Percentiles rank a stretch among this genome's conserved stretches.
phyloP scores from a whole-genome alignment of 2,113 vertebrate species.

The Thymallus thymallus region DNA sequence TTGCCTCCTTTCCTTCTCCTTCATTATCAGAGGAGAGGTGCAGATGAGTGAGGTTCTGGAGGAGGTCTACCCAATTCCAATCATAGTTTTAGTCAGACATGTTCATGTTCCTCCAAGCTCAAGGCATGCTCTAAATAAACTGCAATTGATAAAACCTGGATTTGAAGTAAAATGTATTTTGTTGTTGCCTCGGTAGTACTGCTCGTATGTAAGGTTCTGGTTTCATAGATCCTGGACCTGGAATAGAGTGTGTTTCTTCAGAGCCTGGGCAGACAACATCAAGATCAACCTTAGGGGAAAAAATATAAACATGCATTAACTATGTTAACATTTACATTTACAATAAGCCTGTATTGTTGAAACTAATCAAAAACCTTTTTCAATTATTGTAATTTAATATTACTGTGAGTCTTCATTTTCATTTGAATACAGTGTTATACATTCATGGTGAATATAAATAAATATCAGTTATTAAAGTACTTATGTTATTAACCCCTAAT shows the following conservation, averaged over 20 bases:
- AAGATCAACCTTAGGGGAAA: background rate
- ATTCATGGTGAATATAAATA: too few relatives aligned
- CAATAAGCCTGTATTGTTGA: too few relatives aligned
- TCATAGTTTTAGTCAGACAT: too few relatives aligned
- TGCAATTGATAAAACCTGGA: background rate
- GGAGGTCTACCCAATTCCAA: too few relatives aligned
- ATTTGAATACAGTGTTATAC: too few relatives aligned
- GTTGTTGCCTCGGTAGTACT: background rate
- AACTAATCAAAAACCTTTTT: too few relatives aligned
- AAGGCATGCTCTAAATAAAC: background rate
- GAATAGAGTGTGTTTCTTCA: slow-evolving; percentile 4
- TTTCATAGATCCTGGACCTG: slow-evolving; percentile 6
- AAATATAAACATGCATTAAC: background rate
- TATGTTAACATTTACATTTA: too few relatives aligned
- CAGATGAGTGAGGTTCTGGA: slow-evolving; percentile 6
- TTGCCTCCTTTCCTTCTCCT: background rate
- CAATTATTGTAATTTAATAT: too few relatives aligned
- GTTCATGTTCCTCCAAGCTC: too few relatives aligned
- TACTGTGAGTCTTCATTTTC: too few relatives aligned
- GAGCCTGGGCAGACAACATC: slow-evolving; percentile 9
- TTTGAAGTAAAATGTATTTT: background rate
- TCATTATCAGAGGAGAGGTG: background rate
- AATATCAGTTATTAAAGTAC: too few relatives aligned
- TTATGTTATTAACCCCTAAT: too few relatives aligned
- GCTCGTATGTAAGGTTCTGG: slow-evolving; percentile 3